Evolutionary conservation across 2,113 vertebrate species (phyloP).

Genomic region (rat (Rattus norvegicus)): DNA sequence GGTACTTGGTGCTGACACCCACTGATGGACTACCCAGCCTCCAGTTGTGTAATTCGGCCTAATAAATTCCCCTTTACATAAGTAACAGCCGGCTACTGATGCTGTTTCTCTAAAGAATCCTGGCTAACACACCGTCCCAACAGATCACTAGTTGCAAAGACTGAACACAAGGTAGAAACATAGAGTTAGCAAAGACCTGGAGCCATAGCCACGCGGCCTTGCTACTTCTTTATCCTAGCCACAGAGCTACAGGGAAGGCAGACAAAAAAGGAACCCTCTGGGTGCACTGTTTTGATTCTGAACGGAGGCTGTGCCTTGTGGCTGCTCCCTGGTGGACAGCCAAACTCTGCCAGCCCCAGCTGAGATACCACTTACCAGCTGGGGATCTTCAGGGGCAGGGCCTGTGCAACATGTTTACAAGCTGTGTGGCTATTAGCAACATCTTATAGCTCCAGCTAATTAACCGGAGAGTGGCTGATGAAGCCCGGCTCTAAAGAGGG

Average conservation of each 20-base stretch:
- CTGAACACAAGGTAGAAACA: neutral
- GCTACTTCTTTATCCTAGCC: neutral
- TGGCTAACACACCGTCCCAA: neutral
- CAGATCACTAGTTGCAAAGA: neutral
- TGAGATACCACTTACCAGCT: conserved; percentile 61
- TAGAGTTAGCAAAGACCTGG: neutral
- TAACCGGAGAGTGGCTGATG: conserved; percentile 29
- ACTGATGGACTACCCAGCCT: neutral
- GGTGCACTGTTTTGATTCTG: conserved; percentile 51
- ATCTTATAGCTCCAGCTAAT: conserved; percentile 63
- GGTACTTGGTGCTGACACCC: no score
- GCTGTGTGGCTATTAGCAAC: conserved; percentile 79
- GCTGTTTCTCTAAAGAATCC: neutral
- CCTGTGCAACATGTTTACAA: conserved; percentile 75
- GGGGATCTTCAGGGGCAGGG: conserved; percentile 37
- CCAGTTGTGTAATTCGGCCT: neutral
- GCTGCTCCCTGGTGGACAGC: conserved; percentile 41
- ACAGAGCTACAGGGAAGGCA: neutral
- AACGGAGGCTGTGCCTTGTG: neutral
- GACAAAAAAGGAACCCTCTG: neutral
- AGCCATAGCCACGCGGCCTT: fast-evolving
- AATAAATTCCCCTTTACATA: neutral
- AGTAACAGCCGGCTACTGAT: neutral
- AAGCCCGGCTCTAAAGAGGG: conserved; percentile 33
- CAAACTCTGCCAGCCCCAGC: conserved; percentile 36